phyloP scores from a whole-genome alignment of 2,888 invertebrate genomes.

The Melieria picta region DNA sequence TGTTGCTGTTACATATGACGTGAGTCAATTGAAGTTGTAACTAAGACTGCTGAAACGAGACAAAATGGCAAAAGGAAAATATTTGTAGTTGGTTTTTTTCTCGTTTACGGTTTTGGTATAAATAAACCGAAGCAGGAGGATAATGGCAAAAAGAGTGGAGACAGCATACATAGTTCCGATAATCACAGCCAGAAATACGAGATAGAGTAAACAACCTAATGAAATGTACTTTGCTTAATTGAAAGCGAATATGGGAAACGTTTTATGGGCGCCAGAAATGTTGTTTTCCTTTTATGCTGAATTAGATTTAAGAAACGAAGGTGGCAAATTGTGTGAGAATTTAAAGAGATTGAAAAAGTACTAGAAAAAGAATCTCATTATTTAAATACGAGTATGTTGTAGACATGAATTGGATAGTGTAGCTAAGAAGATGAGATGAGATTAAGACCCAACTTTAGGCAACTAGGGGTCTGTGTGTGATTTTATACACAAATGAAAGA shows the following conservation, averaged over 20 bases:
- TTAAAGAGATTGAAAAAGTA: too few species aligned
- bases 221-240: slow-evolving; percentile 28
- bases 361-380: too few species aligned
- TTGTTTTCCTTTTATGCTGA: too few species aligned
- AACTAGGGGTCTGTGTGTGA: neutral
- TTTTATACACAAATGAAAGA: neutral
- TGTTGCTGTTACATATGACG: slow-evolving; percentile 25
- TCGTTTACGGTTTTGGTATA: neutral
- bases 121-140: too few species aligned
- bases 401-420: too few species aligned
- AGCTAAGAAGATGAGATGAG: too few species aligned
- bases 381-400: too few species aligned
- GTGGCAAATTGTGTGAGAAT: too few species aligned
- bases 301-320: too few species aligned
- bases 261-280: too few species aligned
- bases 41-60: slow-evolving; percentile 26
- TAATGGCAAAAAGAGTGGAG: too few species aligned
- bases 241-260: slow-evolving; percentile 3
- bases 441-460: neutral
- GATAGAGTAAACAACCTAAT: slow-evolving; percentile 22
- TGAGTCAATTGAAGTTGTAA: slow-evolving; percentile 28
- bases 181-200: slow-evolving; percentile 1
- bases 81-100: slow-evolving; percentile 17
- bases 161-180: neutral
- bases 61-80: slow-evolving; percentile 9